Evolutionary conservation across 2,888 invertebrate genomes (phyloP), one percentile per base, ranked within the genome.

Genomic region (Zaprionus obscuricornis): DNA sequence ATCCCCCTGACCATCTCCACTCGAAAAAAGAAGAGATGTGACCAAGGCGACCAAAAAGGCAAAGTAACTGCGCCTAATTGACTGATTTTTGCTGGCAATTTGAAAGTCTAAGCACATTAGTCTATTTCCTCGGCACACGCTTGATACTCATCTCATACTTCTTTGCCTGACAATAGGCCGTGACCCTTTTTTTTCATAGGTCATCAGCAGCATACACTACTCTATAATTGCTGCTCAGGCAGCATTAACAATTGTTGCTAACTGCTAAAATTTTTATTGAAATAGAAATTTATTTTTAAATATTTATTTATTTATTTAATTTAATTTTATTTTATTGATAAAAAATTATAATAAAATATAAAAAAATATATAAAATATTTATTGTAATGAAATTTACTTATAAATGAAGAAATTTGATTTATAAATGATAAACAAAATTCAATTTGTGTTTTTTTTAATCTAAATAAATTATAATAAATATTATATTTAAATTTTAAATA

Each of bases 51-150:
- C 13, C n/a, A n/a, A 31, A 11, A 10, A 27, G 13, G 3, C 7
- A 39, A 42, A 49, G 42, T 42, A 78, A 83, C 56, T 50, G 45
- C 39, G 57, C 59, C 74, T 74, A 74, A 85, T 84, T 85, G 74
- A 71, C 55, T 77, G 66, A 66, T 33, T 60, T 65, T 66, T 66
- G 60, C 47, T 55, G 33, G 27, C 66, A 51, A 65, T 54, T 66
- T 50, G 24, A 34, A 52, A 40, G 50, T 60, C 36, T 65, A 68
- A 74, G 75, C 59, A 66, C 68, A 76, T 75, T 78, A 64, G 64
- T 63, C 49, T 54, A 71, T 66, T 66, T 63, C 39, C 39, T 36
- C 24, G 22, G 14, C 29, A 31, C 14, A 24, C 4, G 34, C 36
- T 3, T n/a, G n/a, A n/a, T n/a, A n/a, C n/a, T n/a, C n/a, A n/a